Conservation (phyloP, 2,888 invertebrate genomes). For the Myopa testacea region DNA sequence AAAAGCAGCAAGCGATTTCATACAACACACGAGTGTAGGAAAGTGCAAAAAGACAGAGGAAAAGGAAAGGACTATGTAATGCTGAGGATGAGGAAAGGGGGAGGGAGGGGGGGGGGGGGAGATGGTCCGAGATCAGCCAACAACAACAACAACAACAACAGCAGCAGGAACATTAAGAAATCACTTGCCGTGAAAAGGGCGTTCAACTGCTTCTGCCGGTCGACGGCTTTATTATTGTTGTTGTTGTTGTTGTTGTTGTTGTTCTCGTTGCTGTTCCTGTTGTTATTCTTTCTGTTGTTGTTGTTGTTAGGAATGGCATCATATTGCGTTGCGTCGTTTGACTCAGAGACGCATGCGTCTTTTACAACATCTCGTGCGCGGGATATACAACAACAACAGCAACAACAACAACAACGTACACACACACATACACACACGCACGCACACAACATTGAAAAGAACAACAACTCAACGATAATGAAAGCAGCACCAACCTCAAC, state of each 20-base stretch:
- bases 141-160: too few species aligned
- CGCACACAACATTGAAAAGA: constrained; percentile 27
- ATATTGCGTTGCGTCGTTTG: constrained; percentile 31
- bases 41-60: constrained; percentile 35
- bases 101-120: neutral
- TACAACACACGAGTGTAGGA: constrained; percentile 20
- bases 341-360: neutral
- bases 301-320: neutral
- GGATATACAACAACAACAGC: constrained; percentile 24
- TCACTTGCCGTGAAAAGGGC: constrained; percentile 69
- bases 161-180: constrained; percentile 49
- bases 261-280: constrained; percentile 1
- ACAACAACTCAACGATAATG: constrained; percentile 30
- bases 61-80: neutral
- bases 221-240: constrained; percentile 40
- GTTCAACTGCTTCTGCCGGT: constrained; percentile 62
- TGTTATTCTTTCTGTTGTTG: constrained; percentile 17
- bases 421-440: too few species aligned
- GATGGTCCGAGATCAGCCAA: neutral
- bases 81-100: neutral
- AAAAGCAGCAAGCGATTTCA: neutral
- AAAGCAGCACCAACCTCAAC: constrained; percentile 15
- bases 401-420: constrained; percentile 36
- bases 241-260: constrained; percentile 49
- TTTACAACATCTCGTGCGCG: constrained; percentile 14